Conservation (phyloP, 2,113 vertebrate species). For the Heterotis niloticus region DNA sequence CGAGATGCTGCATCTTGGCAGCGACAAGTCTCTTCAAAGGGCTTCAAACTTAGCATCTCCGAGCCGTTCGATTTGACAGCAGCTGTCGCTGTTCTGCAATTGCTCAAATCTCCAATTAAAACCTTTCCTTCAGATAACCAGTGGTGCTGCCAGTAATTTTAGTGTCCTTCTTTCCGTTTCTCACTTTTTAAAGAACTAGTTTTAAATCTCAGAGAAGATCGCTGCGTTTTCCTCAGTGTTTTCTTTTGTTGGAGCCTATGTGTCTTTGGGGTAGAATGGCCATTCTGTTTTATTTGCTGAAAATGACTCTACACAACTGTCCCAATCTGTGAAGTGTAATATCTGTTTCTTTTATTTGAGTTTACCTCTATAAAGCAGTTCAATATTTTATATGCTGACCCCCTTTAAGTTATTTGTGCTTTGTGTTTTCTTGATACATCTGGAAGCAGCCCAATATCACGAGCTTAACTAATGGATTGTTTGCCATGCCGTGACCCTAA, state of each 20-base stretch:
- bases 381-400: too few relatives aligned
- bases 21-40: constrained; percentile 23
- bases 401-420: too few relatives aligned
- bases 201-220: constrained; percentile 20
- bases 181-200: constrained; percentile 14
- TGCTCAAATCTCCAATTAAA: constrained; percentile 35
- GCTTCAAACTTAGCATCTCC: constrained; percentile 17
- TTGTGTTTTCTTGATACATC: too few relatives aligned
- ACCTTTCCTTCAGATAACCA: constrained; percentile 27
- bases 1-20: constrained; percentile 9
- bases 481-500: too few relatives aligned
- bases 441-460: too few relatives aligned
- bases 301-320: neutral
- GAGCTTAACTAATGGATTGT: too few relatives aligned
- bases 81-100: constrained; percentile 28
- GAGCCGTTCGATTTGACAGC: constrained; percentile 13
- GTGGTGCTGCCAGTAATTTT: constrained; percentile 31
- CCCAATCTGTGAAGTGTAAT: neutral
- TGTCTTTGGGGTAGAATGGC: neutral
- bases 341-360: too few relatives aligned
- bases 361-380: too few relatives aligned
- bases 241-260: neutral
- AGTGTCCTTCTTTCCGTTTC: constrained; percentile 22
- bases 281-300: neutral
- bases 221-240: neutral